Evolutionary conservation across 2,797 vertebrate species (phyloP).

Genomic region (Carduelis carduelis): DNA sequence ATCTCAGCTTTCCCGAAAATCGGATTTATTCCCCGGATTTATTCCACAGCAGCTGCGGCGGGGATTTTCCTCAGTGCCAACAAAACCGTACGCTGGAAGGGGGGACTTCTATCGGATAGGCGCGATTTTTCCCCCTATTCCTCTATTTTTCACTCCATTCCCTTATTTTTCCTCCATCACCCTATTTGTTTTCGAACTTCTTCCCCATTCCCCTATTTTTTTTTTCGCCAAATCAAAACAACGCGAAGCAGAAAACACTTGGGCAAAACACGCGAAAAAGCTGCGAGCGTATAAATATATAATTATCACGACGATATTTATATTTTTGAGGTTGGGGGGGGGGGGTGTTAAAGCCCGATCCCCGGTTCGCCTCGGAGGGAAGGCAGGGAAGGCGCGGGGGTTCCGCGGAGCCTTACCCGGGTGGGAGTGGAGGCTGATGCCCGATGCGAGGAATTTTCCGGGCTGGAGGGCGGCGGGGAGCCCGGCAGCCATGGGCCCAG

Average conservation of each 20-base stretch:
- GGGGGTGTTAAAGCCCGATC: accelerated
- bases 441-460: conserved; percentile 88
- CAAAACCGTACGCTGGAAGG: neutral
- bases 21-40: neutral
- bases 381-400: neutral
- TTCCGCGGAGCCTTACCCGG: conserved; percentile 83
- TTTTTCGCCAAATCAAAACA: neutral
- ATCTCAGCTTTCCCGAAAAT: neutral
- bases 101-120: neutral
- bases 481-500: conserved; percentile 84
- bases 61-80: neutral
- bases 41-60: neutral
- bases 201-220: neutral
- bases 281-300: neutral
- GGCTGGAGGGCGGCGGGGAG: conserved; percentile 86
- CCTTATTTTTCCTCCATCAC: neutral
- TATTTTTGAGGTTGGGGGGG: neutral
- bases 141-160: neutral
- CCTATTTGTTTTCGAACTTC: neutral
- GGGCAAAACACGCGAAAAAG: neutral
- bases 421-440: conserved; percentile 90
- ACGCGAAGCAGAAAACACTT: neutral
- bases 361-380: neutral
- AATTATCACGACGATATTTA: neutral
- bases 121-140: neutral